Evolutionary conservation across 2,113 vertebrate genomes (phyloP), one percentile per base, ranked within the genome.

Genomic region (Castor canadensis): DNA sequence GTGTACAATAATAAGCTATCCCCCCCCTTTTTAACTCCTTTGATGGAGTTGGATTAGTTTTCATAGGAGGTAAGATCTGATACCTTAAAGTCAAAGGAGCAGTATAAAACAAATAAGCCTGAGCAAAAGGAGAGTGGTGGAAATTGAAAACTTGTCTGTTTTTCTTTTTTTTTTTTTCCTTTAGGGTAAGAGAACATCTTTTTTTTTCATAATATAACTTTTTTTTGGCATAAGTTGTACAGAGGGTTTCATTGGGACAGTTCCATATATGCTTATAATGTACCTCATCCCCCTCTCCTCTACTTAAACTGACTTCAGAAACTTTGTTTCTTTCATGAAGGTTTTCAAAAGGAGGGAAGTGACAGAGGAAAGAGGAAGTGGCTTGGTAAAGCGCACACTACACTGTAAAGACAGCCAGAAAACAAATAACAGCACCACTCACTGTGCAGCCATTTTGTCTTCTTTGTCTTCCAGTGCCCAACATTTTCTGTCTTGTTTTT

Each of bases 401-500:
- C 2, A 30, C 47, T 49, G 16, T 67, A 5, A 30, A 52, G 11
- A 2, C 5, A 17, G 69, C 56, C 73, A 49, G 64, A 66, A 79
- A 72, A 73, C 30, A 45, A 24, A 20, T 12, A 54, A 12, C 2
- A 6, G 20, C 1, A 0, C 15, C 58, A 12, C 15, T 22, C 12
- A 5, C 30, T 9, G 4, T 24, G 32, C 12, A 3, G 22, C 40
- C 40, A 0, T 38, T 82, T 76, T 38, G 9, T 87, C 52, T 19
- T 47, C 30, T 43, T 30, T 26, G 28, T 6, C 28, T 38, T 52
- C n/a, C 4, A 3, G 8, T 32, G 17, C 22, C 35, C 12, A 28
- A 0, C 16, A 0, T 26, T 8, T 11, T 43, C 26, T 30, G 0
- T 8, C 30, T 32, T 38, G 5, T 13, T 71, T 17, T 12, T 60